Conservation (phyloP, 2,113 vertebrate genomes). For the Muscicapa adusta region DNA sequence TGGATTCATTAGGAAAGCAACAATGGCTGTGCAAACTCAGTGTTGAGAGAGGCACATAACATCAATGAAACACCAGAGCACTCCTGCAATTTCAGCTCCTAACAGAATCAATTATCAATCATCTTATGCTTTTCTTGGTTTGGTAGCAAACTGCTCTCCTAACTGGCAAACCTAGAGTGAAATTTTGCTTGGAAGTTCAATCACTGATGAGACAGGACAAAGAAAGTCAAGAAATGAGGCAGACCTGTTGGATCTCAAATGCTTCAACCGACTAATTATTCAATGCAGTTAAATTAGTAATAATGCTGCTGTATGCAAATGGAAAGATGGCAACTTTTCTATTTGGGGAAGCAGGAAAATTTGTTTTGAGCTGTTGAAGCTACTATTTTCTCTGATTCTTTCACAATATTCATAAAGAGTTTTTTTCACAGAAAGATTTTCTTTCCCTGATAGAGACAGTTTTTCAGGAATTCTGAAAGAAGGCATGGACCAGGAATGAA, state of each 20-base stretch:
- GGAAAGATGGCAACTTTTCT: no score
- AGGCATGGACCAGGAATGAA: no score
- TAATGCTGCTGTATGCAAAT: no score
- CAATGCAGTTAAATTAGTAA: no score
- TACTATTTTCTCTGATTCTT: no score
- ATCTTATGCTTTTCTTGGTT: not conserved
- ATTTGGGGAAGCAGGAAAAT: no score
- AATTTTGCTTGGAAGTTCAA: not conserved
- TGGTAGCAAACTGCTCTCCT: not conserved
- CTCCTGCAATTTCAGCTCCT: not conserved
- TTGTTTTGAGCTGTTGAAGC: no score
- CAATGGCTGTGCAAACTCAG: not conserved
- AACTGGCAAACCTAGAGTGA: not conserved
- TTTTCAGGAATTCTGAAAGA: no score
- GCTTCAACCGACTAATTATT: no score
- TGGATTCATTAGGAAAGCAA: not conserved
- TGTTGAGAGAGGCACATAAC: not conserved
- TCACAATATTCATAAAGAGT: no score
- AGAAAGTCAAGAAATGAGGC: not conserved
- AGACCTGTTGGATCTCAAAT: not conserved
- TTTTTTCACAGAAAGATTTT: no score
- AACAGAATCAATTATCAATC: not conserved
- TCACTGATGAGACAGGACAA: not conserved
- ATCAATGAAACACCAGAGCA: not conserved
- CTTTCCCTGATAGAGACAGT: no score